These are phyloP conservation scores for Eulithis testata DNA, from an alignment of 2,888 invertebrate species.

Conservation along the genomic window DNA sequence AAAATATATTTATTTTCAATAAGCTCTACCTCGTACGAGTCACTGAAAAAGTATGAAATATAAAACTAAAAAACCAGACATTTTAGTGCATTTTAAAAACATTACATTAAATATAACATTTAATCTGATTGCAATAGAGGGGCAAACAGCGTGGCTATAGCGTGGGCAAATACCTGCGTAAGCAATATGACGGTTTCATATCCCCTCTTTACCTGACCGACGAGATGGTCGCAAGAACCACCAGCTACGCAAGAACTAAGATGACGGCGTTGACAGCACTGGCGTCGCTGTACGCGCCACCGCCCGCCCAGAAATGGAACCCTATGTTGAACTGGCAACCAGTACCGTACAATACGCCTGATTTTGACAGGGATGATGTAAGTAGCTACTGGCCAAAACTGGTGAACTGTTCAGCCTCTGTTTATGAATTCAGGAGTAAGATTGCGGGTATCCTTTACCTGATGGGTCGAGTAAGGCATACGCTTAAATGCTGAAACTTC, in stretches of 20 bases:
- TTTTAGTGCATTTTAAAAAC: no score
- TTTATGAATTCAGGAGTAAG: no score
- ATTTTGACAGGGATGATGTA: slow-evolving; percentile 69
- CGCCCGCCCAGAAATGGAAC: slow-evolving; percentile 83
- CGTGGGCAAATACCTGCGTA: slow-evolving; percentile 77
- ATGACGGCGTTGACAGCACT: slow-evolving; percentile 89
- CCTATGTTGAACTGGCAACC: slow-evolving; percentile 87
- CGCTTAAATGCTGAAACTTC: no score
- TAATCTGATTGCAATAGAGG: slow-evolving; percentile 60
- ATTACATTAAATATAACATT: neutral
- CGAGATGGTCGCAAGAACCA: slow-evolving; percentile 83
- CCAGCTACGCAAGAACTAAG: slow-evolving; percentile 89
- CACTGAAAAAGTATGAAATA: neutral
- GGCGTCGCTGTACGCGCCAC: slow-evolving; percentile 88
- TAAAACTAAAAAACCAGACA: neutral
- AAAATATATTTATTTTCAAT: neutral
- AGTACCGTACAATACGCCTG: slow-evolving; percentile 82
- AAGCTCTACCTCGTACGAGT: no score
- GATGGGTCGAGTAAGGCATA: no score
- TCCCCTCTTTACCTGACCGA: slow-evolving; percentile 75
- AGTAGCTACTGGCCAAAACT: slow-evolving; percentile 46
- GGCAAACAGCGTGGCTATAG: slow-evolving; percentile 80
- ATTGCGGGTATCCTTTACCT: no score
- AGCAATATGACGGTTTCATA: slow-evolving; percentile 73
- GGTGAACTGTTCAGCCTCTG: no score